These are phyloP conservation scores for Hestina assimilis DNA, from an alignment of 1,140 invertebrate species.

Conservation along the genomic window DNA sequence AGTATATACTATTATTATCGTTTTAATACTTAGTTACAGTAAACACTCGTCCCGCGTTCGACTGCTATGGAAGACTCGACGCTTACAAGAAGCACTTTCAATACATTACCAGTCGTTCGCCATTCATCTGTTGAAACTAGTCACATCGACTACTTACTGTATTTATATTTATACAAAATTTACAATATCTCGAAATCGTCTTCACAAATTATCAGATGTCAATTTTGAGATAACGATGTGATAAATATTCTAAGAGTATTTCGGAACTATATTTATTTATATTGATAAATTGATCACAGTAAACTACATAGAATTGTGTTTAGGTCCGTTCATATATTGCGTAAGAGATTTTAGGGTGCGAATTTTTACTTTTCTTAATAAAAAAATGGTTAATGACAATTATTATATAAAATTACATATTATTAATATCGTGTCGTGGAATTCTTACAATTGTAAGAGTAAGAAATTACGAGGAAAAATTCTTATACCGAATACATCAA, in stretches of 20 bases:
- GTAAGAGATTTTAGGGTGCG: too few species aligned
- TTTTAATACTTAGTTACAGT: slow-evolving; percentile 76
- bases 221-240: slow-evolving; percentile 29
- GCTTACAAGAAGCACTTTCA: slow-evolving; percentile 74
- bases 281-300: slow-evolving; percentile 15
- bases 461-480: too few species aligned
- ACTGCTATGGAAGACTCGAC: slow-evolving; percentile 77
- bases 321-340: too few species aligned
- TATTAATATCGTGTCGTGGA: too few species aligned
- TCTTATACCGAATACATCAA: too few species aligned
- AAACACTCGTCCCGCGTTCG: slow-evolving; percentile 59
- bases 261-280: slow-evolving; percentile 3
- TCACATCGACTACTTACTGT: slow-evolving; percentile 67
- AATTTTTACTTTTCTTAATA: neutral
- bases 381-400: neutral
- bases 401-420: neutral
- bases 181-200: slow-evolving; percentile 71
- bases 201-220: slow-evolving; percentile 52
- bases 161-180: slow-evolving; percentile 72
- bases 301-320: slow-evolving; percentile 8
- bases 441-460: too few species aligned
- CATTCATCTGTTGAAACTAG: slow-evolving; percentile 59
- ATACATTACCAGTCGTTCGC: slow-evolving; percentile 68
- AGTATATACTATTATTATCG: slow-evolving; percentile 76
- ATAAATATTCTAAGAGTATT: slow-evolving; percentile 2